Conservation (phyloP, 2,113 vertebrate genomes). For the Melanotaenia duboulayi region DNA sequence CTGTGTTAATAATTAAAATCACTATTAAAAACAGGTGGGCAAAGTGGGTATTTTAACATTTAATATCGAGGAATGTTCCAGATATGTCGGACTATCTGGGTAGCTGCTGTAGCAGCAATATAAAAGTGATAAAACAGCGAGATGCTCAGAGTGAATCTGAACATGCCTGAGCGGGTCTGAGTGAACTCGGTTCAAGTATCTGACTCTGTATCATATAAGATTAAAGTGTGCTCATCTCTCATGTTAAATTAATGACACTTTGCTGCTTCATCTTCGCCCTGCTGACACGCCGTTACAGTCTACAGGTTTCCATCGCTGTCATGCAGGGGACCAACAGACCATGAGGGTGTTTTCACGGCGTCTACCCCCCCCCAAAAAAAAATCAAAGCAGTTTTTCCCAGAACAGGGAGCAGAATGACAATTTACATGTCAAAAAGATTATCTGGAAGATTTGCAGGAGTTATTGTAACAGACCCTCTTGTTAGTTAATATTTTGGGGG, state of each 20-base stretch:
- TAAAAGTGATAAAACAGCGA: background rate
- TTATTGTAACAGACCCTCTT: too few species aligned
- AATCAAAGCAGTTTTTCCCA: too few species aligned
- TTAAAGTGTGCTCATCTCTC: background rate
- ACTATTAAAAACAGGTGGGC: background rate
- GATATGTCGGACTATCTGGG: background rate
- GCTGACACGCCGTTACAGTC: background rate
- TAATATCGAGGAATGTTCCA: background rate
- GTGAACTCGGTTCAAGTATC: background rate
- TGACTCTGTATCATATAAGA: background rate
- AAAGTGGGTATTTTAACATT: conserved; percentile 1
- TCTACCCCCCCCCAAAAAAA: too few species aligned
- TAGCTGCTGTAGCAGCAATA: background rate
- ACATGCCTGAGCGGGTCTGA: too few species aligned
- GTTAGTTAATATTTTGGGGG: too few species aligned
- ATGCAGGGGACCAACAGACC: too few species aligned
- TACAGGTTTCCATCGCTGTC: too few species aligned
- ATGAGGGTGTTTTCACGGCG: too few species aligned
- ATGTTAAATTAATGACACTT: background rate
- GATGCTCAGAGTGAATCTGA: background rate
- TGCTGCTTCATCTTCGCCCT: background rate
- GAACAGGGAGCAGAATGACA: too few species aligned
- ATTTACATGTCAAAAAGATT: too few species aligned
- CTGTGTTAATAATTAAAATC: too few species aligned
- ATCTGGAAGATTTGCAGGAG: too few species aligned